These are phyloP conservation scores for Stichodactyla mertensii DNA, from an alignment of 64 coral and sea anemone genomes.

Conservation along the genomic window DNA sequence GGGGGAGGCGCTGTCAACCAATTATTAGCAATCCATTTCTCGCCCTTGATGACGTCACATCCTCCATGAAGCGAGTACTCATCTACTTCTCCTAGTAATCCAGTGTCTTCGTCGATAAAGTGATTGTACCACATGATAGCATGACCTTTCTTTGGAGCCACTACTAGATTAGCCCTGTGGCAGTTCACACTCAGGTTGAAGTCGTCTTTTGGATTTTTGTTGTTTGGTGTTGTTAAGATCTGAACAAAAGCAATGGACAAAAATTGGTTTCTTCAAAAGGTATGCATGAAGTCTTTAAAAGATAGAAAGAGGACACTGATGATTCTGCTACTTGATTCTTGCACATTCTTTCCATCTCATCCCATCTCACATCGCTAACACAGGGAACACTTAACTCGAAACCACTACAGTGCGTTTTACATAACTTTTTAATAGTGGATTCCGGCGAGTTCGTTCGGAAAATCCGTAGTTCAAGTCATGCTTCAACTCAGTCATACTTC, in stretches of 20 bases:
- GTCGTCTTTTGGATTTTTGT: slow-evolving; percentile 24
- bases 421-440: too few relatives aligned
- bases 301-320: background rate
- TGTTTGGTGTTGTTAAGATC: slow-evolving; percentile 34
- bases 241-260: background rate
- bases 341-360: too few relatives aligned
- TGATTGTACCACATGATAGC: slow-evolving; percentile 72
- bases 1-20: slow-evolving; percentile 40
- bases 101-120: slow-evolving; percentile 39
- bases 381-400: too few relatives aligned
- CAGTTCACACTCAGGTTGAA: slow-evolving; percentile 66
- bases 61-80: slow-evolving; percentile 49
- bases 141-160: slow-evolving; percentile 48
- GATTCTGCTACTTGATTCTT: too few relatives aligned
- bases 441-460: too few relatives aligned
- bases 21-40: slow-evolving; percentile 62
- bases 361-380: too few relatives aligned
- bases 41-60: slow-evolving; percentile 58
- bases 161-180: slow-evolving; percentile 38
- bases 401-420: too few relatives aligned
- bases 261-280: background rate
- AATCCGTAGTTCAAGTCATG: too few relatives aligned
- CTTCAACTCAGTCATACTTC: too few relatives aligned
- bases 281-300: background rate
- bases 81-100: slow-evolving; percentile 36